A percentile compares a stretch with the other conserved stretches of the same genome.
phyloP scores from a whole-genome alignment of 2,113 vertebrate genomes.

The Antigone vipio region DNA sequence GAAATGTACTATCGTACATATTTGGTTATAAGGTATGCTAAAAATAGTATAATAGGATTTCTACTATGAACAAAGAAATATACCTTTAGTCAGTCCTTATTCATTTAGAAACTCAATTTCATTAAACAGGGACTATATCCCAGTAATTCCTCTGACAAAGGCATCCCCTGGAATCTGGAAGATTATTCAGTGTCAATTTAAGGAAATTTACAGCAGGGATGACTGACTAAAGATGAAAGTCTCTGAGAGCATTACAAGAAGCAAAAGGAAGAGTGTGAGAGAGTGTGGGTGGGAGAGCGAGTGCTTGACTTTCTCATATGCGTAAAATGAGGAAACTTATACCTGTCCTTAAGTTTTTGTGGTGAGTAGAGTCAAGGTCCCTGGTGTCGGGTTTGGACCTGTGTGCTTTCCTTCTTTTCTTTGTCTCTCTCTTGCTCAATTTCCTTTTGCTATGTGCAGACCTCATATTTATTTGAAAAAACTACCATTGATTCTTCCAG shows the following conservation, averaged over 20 bases:
- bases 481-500: background rate
- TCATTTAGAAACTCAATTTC: background rate
- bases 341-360: background rate
- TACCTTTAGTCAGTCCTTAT: background rate
- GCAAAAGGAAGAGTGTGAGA: background rate
- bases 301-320: background rate
- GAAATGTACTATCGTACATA: background rate
- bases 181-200: background rate
- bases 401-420: background rate
- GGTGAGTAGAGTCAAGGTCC: background rate
- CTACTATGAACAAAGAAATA: background rate
- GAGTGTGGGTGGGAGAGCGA: background rate
- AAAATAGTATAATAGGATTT: background rate
- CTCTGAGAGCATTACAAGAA: background rate
- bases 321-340: background rate
- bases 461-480: background rate
- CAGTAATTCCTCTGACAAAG: background rate
- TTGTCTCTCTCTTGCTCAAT: background rate
- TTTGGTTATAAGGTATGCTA: background rate
- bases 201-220: background rate
- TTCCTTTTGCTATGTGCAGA: background rate
- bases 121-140: background rate
- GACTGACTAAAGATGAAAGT: background rate
- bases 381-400: background rate
- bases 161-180: rapidly evolving